A percentile compares a stretch with the other conserved stretches of the same genome.
These are phyloP conservation scores for Pseudopodoces humilis DNA, from an alignment of 2,113 vertebrate species.

Conservation along the genomic window DNA sequence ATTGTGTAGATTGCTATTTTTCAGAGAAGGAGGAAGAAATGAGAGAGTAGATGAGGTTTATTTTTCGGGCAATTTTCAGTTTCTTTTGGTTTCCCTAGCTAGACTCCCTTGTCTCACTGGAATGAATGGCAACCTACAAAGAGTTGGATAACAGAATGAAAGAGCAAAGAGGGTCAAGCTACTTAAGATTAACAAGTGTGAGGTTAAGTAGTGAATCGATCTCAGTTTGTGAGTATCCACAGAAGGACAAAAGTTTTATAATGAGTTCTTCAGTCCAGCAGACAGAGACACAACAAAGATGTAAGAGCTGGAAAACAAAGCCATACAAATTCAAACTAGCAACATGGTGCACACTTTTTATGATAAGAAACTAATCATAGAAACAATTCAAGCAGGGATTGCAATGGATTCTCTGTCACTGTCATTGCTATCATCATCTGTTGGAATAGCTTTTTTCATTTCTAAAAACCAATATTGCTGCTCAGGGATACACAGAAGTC, in stretches of 20 bases:
- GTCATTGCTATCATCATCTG: not conserved
- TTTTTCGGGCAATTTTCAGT: not conserved
- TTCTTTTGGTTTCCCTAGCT: not conserved
- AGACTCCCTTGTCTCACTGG: not conserved
- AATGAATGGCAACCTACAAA: not conserved
- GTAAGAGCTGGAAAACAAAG: not conserved
- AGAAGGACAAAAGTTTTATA: not conserved
- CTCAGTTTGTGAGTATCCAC: not conserved
- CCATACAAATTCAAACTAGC: not conserved
- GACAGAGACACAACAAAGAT: not conserved
- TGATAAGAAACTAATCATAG: not conserved
- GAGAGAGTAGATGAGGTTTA: not conserved
- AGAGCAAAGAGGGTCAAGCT: not conserved
- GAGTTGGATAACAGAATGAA: not conserved
- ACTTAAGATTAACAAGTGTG: not conserved
- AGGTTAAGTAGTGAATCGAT: not conserved
- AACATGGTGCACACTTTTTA: rapidly evolving
- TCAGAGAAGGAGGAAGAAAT: not conserved
- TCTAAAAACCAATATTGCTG: not conserved
- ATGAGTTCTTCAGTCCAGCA: not conserved
- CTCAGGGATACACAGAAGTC: not conserved
- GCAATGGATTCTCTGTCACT: not conserved
- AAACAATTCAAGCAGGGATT: not conserved
- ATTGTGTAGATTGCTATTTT: not conserved
- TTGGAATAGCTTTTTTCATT: not conserved